Base-by-base conservation (phyloP, 2,113 vertebrate species). In the Caranx melampygus region DNA sequence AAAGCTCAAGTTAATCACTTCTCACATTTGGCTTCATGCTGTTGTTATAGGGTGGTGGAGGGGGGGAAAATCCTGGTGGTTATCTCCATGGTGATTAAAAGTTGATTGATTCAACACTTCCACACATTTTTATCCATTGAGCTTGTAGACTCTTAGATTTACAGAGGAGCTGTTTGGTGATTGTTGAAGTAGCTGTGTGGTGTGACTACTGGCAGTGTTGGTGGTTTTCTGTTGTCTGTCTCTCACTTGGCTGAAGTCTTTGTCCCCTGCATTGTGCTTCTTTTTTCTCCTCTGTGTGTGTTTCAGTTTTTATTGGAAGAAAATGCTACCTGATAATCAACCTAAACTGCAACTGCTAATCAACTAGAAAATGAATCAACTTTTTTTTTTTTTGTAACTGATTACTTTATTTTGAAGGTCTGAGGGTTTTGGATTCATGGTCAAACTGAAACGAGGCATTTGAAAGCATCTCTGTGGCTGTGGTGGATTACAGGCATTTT, bases 241-340 rank as follows among this genome's bases (percentile, higher is more conserved):
- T 18, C 18, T 26, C 42, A 26, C 18, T 26, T 67, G 57, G 59
- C 61, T 70, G 13, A 63, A 69, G 31, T 63, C 31, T 73, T 31
- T 68, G 40, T 60, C 13, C 26, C 12, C 44, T 66, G 59, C 34
- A 9, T 12, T 34, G 26, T 69, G 26, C 66, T 21, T 35, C 6
- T 66, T 7, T 10, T 47, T 31, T 47, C 62, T 4, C 21, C 18
- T 47, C 52, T 15, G 42, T 5, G 3, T 31, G 40, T 54, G 6
- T 69, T 16, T 26, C 26, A 26, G 26, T 26, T 26, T 26, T 26
- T 26, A 26, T 26, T 26, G 26, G 26, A 26, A 26, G 1, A 26
- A 26, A 26, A 26, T 26, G 26, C 26, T 26, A 26, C 26, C 26
- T 26, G 26, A 26, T 26, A 1, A 26, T 26, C 26, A 26, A 26